Evolutionary conservation across 1,140 invertebrate species (phyloP), one percentile per base, ranked within the genome.

Genomic region (Dolichoris vasculosae): DNA sequence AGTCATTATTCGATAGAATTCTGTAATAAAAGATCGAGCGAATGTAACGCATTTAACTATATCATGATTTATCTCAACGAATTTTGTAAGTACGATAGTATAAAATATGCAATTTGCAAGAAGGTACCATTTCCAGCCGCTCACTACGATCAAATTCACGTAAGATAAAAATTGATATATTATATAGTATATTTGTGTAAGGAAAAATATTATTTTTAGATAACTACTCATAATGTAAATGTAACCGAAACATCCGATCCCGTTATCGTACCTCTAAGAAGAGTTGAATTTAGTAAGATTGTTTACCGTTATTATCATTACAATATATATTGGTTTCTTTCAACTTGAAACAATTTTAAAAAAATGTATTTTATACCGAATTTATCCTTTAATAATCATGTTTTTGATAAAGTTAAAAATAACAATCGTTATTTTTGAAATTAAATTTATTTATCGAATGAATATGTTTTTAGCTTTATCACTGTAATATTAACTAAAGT

Each of bases 81-180:
- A n/a, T n/a, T 8, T n/a, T 91, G 90, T 77, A 23, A 77, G 13
- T 59, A 90, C 3, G 88, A 88, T 87, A 23, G 82, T 0, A 64
- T 64, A 0, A 35, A 35, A 43, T 6, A 85, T 77, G 88, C 78
- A 17, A 23, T 89, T 15, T 91, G 90, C 38, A 76, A 55, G 26
- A 82, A 23, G n/a, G 40, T 89, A 7, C 9, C 79, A 40, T 3
- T 59, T 20, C 32, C 51, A 0, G 11, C n/a, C 30, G 23, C 2
- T 20, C 0, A 26, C 7, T 64, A 32, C 38, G 17, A 83, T 46
- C 26, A 17, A 73, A 81, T 89, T 8, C 48, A 79, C 51, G 88
- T 89, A 69, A 76, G 71, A 46, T 30, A 51, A 11, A 43, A 8
- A 13, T 83, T 0, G n/a, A 30, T 15, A 48, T 6, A 30, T 23